Conservation (phyloP, 2,888 invertebrate species). For the Plutella xylostella region DNA sequence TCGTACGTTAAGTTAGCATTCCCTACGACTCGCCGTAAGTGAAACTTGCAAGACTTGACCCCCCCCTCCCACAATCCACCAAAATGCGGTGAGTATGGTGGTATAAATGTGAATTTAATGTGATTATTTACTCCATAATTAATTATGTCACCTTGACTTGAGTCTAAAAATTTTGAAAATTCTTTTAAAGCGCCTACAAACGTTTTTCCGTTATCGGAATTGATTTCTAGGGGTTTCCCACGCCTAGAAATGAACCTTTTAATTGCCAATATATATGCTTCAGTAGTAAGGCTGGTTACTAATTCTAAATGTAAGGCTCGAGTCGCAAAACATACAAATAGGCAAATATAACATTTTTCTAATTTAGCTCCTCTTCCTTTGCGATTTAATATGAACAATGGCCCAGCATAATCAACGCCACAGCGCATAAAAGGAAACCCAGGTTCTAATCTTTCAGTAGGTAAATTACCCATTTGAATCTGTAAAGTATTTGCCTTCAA, state of each 20-base stretch:
- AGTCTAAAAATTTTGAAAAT: background rate
- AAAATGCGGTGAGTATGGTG: background rate
- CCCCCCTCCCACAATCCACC: too few species aligned
- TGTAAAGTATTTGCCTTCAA: background rate
- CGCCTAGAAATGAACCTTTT: too few species aligned
- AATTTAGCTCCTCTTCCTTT: background rate
- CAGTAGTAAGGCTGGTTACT: too few species aligned
- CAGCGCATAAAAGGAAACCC: background rate
- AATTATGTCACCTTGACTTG: background rate
- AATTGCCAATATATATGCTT: too few species aligned
- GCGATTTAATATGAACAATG: background rate
- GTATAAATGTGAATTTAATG: background rate
- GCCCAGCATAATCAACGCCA: background rate
- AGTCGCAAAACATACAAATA: too few species aligned
- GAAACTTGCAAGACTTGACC: background rate
- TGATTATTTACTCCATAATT: too few species aligned
- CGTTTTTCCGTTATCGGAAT: too few species aligned
- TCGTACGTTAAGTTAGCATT: background rate
- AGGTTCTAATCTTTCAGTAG: background rate
- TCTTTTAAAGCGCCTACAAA: too few species aligned
- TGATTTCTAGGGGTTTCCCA: too few species aligned
- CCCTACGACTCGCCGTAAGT: background rate
- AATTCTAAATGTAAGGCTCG: too few species aligned
- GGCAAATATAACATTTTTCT: too few species aligned
- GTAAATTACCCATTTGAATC: background rate